Evolutionary conservation across 1,140 invertebrate species (phyloP).

Genomic region (Drosophila albomicans): DNA sequence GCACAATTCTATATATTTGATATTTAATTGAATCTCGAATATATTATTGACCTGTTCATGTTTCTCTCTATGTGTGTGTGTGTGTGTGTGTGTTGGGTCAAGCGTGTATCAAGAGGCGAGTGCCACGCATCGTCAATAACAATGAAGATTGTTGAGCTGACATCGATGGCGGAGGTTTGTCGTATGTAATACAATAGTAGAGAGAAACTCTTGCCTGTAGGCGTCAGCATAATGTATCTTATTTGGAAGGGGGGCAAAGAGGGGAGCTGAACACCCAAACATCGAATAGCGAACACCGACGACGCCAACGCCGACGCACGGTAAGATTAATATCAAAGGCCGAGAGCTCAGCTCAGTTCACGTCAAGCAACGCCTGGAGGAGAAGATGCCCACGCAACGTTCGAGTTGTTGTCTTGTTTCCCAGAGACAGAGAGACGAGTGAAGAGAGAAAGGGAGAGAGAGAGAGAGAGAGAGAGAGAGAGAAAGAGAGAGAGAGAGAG

Average conservation of each 20-base stretch:
- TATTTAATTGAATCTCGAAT: constrained; percentile 3
- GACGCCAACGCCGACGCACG: constrained; percentile 36
- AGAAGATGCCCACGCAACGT: constrained; percentile 17
- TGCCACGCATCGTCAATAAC: constrained; percentile 1
- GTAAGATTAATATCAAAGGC: constrained; percentile 41
- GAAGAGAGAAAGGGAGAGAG: no score
- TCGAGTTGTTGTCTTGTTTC: background rate
- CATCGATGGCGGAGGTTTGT: background rate
- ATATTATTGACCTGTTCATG: constrained; percentile 4
- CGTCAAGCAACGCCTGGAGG: background rate
- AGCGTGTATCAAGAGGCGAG: constrained; percentile 6
- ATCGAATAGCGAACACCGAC: background rate
- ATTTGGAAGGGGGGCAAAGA: background rate
- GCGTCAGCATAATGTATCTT: constrained; percentile 21
- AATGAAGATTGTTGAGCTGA: background rate
- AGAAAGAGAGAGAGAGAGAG: no score
- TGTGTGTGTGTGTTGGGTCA: background rate
- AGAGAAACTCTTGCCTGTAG: constrained; percentile 12
- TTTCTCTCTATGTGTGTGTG: background rate
- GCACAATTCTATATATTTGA: background rate
- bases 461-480: no score
- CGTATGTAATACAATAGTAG: constrained; percentile 8
- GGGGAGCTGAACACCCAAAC: background rate
- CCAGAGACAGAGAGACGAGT: background rate
- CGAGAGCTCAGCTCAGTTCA: background rate